Evolutionary conservation across 2,797 vertebrate genomes (phyloP), one percentile per base, ranked within the genome.

Genomic region (Rachycentron canadum): DNA sequence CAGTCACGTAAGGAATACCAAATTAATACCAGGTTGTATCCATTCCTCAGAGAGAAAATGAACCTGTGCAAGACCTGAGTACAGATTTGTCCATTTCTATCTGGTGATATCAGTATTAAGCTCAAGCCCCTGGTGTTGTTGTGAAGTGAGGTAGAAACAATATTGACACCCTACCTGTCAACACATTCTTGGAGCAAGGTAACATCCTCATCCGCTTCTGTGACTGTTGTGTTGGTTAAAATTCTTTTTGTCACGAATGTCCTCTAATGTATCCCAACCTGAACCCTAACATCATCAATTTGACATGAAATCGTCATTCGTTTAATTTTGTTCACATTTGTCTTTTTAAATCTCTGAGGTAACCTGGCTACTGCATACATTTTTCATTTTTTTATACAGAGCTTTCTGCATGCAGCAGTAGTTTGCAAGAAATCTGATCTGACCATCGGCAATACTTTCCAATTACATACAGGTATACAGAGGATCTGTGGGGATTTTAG

Each of bases 401-500:
- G 34, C 23, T 52, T 25, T 45, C 13, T 62, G 60, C 28, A 40
- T 38, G 67, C 25, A 1, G 10, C 43, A 73, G 30, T 30, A n/a
- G 4, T 61, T 69, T 69, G 5, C 23, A 63, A 58, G 32, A 71
- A 65, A 68, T 62, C 34, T 56, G 49, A 74, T 80, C 67, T 61
- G 70, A 76, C 56, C 69, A 16, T 30, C 60, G 52, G 59, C 52
- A 70, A 62, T 59, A 57, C 55, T 41, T 73, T 81, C 69, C 75
- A 89, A 71, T 80, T 69, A 80, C 72, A 65, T 65, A 53, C 71
- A 88, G 73, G 80, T 82, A 85, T 72, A 47, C 10, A 74, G 78
- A 83, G 63, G 32, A 80, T 84, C 40, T 83, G 79, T 57, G 66
- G 81, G 77, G 75, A 73, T 84, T 86, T 85, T 65, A 78, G 75